Conservation (phyloP, 2,113 vertebrate genomes). For the Stomatorhinus ivindoensis region DNA sequence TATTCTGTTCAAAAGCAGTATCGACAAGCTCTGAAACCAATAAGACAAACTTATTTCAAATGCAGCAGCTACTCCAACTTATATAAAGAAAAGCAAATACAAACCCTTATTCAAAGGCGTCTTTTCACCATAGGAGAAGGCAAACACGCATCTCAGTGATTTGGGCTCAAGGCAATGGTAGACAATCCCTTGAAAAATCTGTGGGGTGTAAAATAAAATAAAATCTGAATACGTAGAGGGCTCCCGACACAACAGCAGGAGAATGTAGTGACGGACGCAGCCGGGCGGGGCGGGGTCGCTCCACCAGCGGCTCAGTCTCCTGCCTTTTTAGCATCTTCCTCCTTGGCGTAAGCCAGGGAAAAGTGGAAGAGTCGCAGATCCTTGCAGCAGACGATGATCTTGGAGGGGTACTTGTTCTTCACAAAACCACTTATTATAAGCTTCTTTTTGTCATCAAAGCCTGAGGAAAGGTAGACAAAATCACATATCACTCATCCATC, state of each 20-base stretch:
- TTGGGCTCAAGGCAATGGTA: constrained; percentile 75
- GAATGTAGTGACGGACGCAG: not conserved
- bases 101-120: constrained; percentile 56
- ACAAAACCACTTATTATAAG: constrained; percentile 56
- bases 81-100: not conserved
- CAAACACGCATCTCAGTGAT: constrained; percentile 75
- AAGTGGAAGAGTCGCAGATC: constrained; percentile 79
- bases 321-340: constrained; percentile 82
- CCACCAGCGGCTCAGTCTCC: not conserved
- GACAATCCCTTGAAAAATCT: constrained; percentile 81
- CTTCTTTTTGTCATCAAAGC: constrained; percentile 82
- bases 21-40: not conserved
- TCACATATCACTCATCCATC: not conserved
- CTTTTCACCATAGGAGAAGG: constrained; percentile 71
- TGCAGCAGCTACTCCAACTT: not conserved
- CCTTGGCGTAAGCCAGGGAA: constrained; percentile 72
- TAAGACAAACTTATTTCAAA: not conserved
- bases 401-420: constrained; percentile 71
- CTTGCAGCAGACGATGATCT: constrained; percentile 76
- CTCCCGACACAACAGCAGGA: not conserved
- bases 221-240: not conserved
- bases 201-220: constrained; percentile 14
- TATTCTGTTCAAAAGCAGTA: not conserved
- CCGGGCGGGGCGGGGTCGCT: not conserved
- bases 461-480: constrained; percentile 44